Conservation (phyloP, 2,113 vertebrate genomes). For the Hyperopisus bebe region DNA sequence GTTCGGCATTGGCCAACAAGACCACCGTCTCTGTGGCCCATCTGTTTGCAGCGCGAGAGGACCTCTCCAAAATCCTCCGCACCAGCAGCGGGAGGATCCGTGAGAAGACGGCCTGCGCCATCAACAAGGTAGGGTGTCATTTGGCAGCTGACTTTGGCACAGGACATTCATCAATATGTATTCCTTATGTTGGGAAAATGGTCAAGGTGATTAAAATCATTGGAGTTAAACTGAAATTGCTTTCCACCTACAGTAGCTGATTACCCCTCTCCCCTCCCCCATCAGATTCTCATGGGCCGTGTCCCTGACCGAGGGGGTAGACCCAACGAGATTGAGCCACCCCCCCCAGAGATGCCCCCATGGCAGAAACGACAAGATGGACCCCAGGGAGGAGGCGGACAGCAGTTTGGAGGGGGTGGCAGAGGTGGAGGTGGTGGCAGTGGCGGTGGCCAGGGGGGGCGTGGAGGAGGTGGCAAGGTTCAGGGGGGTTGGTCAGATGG, state of each 20-base stretch:
- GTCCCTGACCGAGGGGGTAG: conserved; percentile 94
- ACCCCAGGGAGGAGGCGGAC: conserved; percentile 69
- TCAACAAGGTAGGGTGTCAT: conserved; percentile 77
- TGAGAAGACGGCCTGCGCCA: conserved; percentile 90
- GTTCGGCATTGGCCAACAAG: conserved; percentile 68
- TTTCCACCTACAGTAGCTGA: background rate
- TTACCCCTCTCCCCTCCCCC: background rate
- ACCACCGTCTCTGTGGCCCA: conserved; percentile 76
- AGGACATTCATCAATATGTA: background rate
- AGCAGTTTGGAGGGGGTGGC: conserved; percentile 65
- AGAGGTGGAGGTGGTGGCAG: conserved; percentile 52
- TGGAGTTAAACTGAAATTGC: background rate
- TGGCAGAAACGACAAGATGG: conserved; percentile 96
- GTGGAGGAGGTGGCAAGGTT: conserved; percentile 72
- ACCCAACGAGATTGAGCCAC: conserved; percentile 92
- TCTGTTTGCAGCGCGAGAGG: conserved; percentile 85
- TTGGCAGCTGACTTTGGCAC: background rate
- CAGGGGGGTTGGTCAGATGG: conserved; percentile 79
- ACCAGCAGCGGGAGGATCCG: conserved; percentile 87
- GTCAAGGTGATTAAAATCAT: background rate
- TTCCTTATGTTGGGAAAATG: background rate
- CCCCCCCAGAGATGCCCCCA: conserved; percentile 94
- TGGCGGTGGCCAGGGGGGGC: conserved; percentile 55
- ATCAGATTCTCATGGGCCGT: conserved; percentile 89
- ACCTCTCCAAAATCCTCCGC: conserved; percentile 89